Evolutionary conservation across 2,888 invertebrate genomes (phyloP), one percentile per base, ranked within the genome.

Genomic region (Acronicta aceris): DNA sequence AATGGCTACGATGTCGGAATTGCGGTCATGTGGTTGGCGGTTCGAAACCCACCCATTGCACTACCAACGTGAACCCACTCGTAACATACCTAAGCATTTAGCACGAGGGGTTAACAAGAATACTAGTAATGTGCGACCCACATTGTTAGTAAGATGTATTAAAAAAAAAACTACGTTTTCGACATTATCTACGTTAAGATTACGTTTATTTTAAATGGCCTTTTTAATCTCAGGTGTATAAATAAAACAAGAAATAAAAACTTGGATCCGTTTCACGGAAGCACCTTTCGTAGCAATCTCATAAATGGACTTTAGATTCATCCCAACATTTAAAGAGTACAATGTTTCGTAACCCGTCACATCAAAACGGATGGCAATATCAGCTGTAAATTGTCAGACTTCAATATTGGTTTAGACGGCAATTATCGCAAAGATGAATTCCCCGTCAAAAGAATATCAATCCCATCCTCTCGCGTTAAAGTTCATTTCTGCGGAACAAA

Each of bases 181-280:
- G n/a, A n/a, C n/a, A n/a, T 78, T 79, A 74, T 30, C 30, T 30
- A 3, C 3, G 30, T 30, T 30, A 30, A 30, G 0, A 30, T 65
- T 81, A 58, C 65, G 71, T 71, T 71, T n/a, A n/a, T 54, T 65
- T 48, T 30, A 48, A 57, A 56, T 71, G 65, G 65, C 67, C 65
- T 71, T 79, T 84, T 83, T 83, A 83, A 77, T 53, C 56, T 65
- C 64, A 71, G 72, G 81, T 80, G 83, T 86, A 84, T 86, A 88
- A 89, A 87, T 89, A 88, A 90, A 88, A 84, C 76, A 75, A 82
- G 81, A 81, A 87, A 91, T 91, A 92, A 91, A 92, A 92, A 89
- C 86, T 89, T 89, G 83, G 85, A 88, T 90, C 86, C 83, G 87
- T 87, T 89, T 86, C 79, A 85, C 81, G 81, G 83, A 82, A 83